Percentiles rank a stretch among this genome's conserved stretches.
phyloP scores from a whole-genome alignment of 2,113 vertebrate genomes.

The Tapirus terrestris region DNA sequence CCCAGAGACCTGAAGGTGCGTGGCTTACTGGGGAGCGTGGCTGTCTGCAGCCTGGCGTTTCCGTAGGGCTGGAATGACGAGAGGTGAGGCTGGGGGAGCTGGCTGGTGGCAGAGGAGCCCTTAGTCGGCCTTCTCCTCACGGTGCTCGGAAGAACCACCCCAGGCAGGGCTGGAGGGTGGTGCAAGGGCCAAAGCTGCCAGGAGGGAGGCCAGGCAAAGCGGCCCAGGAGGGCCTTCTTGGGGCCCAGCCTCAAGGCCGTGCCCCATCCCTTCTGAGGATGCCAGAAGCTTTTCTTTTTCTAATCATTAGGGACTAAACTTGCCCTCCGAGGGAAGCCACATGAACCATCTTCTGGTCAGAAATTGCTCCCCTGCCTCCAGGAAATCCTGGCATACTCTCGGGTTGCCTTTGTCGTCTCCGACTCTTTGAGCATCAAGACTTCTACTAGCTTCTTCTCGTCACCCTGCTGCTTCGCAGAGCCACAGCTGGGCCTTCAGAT shows the following conservation, averaged over 20 bases:
- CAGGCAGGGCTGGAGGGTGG: not conserved
- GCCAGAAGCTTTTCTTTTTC: not conserved
- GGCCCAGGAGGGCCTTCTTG: too few relatives aligned
- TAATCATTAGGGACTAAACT: not conserved
- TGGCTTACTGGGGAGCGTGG: not conserved
- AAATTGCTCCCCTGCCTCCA: constrained; percentile 48
- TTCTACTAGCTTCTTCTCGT: not conserved
- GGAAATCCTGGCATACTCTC: not conserved
- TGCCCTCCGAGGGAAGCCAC: not conserved
- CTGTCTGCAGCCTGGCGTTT: not conserved
- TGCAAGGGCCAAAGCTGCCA: accelerated
- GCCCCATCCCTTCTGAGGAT: not conserved
- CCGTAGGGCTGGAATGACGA: not conserved
- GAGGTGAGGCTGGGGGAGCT: not conserved
- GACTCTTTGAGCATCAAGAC: not conserved
- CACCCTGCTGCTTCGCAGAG: not conserved
- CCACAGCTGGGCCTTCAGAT: not conserved
- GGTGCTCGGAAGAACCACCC: not conserved
- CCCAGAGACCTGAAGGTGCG: not conserved
- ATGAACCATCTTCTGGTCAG: constrained; percentile 15
- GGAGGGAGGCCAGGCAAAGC: not conserved
- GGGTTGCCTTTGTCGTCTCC: not conserved
- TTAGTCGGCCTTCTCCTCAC: not conserved
- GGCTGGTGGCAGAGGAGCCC: not conserved
- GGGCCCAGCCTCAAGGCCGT: not conserved